Evolutionary conservation across 2,888 invertebrate species (phyloP).

Genomic region (Pachliopta kotzebuea): DNA sequence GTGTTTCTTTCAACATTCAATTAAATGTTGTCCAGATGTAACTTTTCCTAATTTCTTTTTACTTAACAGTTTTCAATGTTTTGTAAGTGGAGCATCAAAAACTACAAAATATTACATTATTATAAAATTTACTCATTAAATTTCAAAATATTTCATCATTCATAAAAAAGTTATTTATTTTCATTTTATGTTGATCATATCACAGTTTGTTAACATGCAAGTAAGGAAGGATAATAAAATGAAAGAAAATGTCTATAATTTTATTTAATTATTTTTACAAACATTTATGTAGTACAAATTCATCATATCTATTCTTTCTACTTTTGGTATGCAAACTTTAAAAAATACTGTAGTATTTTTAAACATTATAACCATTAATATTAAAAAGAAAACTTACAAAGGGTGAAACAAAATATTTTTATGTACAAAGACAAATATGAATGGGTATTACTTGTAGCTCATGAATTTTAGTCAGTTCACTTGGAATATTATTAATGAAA

Average conservation of each 20-base stretch:
- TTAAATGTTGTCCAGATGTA: no score
- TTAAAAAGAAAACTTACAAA: constrained; percentile 3
- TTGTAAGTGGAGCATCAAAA: no score
- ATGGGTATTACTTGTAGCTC: background rate
- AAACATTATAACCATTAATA: constrained; percentile 18
- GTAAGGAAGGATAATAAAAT: background rate
- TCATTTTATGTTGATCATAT: no score
- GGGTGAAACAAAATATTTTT: background rate
- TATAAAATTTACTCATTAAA: no score
- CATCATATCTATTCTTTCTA: constrained; percentile 23
- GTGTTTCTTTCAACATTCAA: no score
- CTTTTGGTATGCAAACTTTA: constrained; percentile 20
- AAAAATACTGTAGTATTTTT: constrained; percentile 20
- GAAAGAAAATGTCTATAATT: background rate
- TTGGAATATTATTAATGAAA: background rate
- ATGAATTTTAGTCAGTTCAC: background rate
- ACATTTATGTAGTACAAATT: constrained; percentile 26
- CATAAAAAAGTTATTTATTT: no score
- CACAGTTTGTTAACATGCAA: no score
- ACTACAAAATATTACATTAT: no score
- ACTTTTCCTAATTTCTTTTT: no score
- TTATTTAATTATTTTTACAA: constrained; percentile 26
- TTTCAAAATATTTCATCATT: no score
- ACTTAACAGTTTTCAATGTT: no score
- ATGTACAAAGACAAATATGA: constrained; percentile 3